These are phyloP conservation scores for Rhyacichthys aspro DNA, from an alignment of 2,797 vertebrate genomes.

Conservation along the genomic window DNA sequence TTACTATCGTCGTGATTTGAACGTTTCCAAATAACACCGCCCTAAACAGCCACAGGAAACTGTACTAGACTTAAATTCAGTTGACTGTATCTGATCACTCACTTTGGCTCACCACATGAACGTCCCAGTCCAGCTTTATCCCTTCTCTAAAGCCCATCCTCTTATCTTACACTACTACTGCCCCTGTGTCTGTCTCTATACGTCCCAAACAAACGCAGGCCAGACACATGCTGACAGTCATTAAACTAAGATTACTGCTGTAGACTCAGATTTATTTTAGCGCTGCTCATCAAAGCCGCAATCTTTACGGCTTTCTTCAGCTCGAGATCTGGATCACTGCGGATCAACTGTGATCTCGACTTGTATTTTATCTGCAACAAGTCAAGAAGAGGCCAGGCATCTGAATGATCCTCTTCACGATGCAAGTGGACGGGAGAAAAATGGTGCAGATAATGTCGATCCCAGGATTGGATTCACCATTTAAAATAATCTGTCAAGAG, in stretches of 20 bases:
- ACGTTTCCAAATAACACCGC: conserved; percentile 54
- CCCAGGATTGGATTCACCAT: neutral
- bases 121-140: conserved; percentile 2
- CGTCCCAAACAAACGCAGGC: conserved; percentile 9
- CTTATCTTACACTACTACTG: neutral
- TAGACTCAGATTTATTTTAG: conserved; percentile 16
- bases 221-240: conserved; percentile 29
- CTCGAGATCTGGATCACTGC: conserved; percentile 31
- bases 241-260: conserved; percentile 16
- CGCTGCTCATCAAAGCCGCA: conserved; percentile 39
- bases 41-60: conserved; percentile 49
- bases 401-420: conserved; percentile 13
- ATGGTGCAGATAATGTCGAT: conserved; percentile 12
- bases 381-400: conserved; percentile 9
- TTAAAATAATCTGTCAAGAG: conserved; percentile 29
- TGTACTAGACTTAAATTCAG: conserved; percentile 20
- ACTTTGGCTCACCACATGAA: conserved; percentile 14
- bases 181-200: conserved; percentile 1
- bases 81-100: neutral
- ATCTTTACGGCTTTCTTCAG: conserved; percentile 33
- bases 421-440: conserved; percentile 4
- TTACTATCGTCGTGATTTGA: conserved; percentile 42
- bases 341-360: conserved; percentile 29
- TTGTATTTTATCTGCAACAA: conserved; percentile 37
- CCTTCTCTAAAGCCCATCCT: neutral